Conservation (phyloP, 2,113 vertebrate genomes). For the Sceloporus undulatus region DNA sequence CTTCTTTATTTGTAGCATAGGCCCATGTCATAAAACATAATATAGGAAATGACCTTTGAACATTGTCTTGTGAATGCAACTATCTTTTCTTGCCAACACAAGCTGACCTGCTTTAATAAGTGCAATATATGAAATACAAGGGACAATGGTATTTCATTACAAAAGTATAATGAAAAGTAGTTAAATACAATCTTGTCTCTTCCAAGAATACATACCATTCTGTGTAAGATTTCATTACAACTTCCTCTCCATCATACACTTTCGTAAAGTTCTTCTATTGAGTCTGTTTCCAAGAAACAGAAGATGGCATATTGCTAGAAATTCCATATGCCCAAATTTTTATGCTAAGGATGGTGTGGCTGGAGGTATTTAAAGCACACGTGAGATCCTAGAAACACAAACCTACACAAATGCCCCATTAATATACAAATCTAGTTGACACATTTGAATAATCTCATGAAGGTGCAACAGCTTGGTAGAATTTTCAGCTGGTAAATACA, state of each 20-base stretch:
- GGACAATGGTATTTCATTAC: slow-evolving; percentile 12
- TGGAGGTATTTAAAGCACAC: slow-evolving; percentile 30
- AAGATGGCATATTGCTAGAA: not conserved
- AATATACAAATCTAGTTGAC: slow-evolving; percentile 22
- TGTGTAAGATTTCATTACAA: not conserved
- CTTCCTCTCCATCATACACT: not conserved
- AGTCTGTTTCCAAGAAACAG: slow-evolving; percentile 39
- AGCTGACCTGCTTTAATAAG: not conserved
- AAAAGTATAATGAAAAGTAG: not conserved
- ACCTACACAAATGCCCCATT: slow-evolving; percentile 38
- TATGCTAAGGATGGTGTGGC: slow-evolving; percentile 5
- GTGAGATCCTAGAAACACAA: slow-evolving; percentile 19
- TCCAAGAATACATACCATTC: not conserved
- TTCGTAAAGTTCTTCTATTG: slow-evolving; percentile 21
- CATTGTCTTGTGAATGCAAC: not conserved
- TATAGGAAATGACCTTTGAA: slow-evolving; percentile 8
- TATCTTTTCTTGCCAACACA: slow-evolving; percentile 6
- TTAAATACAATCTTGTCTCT: slow-evolving; percentile 15
- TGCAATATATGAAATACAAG: not conserved
- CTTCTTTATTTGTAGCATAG: not conserved
- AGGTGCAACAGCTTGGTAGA: slow-evolving; percentile 2
- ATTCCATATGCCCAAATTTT: slow-evolving; percentile 15
- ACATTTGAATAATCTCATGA: slow-evolving; percentile 29
- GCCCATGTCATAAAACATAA: not conserved
- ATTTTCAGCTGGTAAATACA: slow-evolving; percentile 14